Percentiles rank a stretch among this genome's conserved stretches.
Conservation (phyloP, 2,797 vertebrate genomes). For the Propithecus deckenii region DNA sequence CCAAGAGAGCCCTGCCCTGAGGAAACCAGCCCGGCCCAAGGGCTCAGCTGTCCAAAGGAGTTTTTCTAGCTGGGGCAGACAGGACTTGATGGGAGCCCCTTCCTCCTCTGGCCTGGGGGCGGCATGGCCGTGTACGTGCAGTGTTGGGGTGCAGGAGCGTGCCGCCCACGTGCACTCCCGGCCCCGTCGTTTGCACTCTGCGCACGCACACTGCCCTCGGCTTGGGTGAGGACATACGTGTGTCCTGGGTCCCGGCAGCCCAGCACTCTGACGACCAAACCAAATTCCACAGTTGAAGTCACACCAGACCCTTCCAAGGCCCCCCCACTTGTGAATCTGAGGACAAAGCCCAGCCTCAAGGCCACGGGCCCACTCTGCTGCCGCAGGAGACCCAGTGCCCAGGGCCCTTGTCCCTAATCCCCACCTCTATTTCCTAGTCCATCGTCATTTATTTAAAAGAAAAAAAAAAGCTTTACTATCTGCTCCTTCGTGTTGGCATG, state of each 20-base stretch:
- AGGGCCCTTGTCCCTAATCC: neutral
- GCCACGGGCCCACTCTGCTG: neutral
- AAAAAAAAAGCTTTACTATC: neutral
- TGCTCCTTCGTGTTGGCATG: neutral
- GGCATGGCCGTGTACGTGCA: neutral
- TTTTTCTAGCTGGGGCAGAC: neutral
- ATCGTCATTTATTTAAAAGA: neutral
- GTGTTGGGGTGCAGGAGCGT: neutral
- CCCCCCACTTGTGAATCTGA: neutral
- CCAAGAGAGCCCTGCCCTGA: neutral
- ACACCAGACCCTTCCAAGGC: neutral
- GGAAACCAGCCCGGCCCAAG: neutral
- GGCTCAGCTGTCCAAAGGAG: conserved; percentile 6
- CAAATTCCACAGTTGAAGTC: neutral
- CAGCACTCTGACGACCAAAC: neutral
- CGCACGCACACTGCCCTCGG: accelerated
- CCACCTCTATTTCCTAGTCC: neutral
- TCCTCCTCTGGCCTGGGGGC: neutral
- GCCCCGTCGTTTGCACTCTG: neutral
- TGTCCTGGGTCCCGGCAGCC: accelerated
- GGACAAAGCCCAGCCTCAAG: neutral
- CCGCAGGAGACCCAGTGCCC: neutral
- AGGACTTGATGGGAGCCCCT: neutral
- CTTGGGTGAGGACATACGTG: accelerated
- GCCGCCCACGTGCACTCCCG: neutral